Evolutionary conservation across 2,113 vertebrate genomes (phyloP), one percentile per base, ranked within the genome.

Genomic region (Fulica atra): DNA sequence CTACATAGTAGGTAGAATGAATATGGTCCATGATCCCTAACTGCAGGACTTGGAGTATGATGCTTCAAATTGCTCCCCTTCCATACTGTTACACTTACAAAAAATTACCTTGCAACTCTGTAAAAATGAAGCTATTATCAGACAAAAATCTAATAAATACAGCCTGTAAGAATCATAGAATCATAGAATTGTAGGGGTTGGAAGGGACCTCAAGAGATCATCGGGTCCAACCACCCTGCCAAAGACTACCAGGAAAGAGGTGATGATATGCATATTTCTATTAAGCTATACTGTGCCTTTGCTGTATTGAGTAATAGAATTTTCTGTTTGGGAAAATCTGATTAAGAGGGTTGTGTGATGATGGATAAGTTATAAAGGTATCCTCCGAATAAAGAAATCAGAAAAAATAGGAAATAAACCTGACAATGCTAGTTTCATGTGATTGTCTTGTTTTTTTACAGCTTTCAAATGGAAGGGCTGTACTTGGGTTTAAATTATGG

Each of bases 1-100:
- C 1, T 2, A 8, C 4, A 8, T 6, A 42, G 10, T 25, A 81
- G 35, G 20, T 1, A 16, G 31, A 53, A 29, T 42, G 2, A 40
- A 13, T 42, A 23, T 7, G 31, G 10, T 40, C 16, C n/a, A 12
- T 20, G 38, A 65, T 51, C 6, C n/a, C 11, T 31, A 65, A 13
- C 15, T 66, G 28, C 38, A 50, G 31, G 16, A 33, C 23, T 42
- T 61, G 3, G 16, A 36, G 7, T 36, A 31, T 36, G 21, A 57
- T 3, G 2, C 28, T 72, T 69, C 9, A 46, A 0, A 46, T 59
- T 86, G 1, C 23, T 78, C 10, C 31, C 4, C 13, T 69, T 80
- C 16, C 23, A 51, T 31, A 63, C 2, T 13, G 6, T 48, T 86
- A 56, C 0, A 0, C 4, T 57, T 46, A 24, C 2, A 57, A 74